Conservation (phyloP, 2,888 invertebrate species). For the Hyposoter dolosus region DNA sequence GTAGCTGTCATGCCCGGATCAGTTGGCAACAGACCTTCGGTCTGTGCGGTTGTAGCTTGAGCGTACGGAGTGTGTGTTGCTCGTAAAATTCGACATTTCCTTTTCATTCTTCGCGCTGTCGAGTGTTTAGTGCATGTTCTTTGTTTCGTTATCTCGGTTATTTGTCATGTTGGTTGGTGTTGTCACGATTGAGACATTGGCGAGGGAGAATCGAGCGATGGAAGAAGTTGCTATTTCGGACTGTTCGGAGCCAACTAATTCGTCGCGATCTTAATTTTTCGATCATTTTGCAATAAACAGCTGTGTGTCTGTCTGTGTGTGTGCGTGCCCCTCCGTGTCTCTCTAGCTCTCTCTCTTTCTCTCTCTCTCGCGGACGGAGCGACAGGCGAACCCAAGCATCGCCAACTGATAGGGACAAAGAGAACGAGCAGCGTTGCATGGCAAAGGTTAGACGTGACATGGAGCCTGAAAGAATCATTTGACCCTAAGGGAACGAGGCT, state of each 20-base stretch:
- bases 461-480: constrained; percentile 80
- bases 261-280: constrained; percentile 15
- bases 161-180: not conserved
- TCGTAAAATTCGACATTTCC: constrained; percentile 6
- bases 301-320: constrained; percentile 44
- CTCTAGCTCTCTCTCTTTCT: too few species aligned
- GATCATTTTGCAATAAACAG: constrained; percentile 48
- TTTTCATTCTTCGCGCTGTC: not conserved
- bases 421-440: constrained; percentile 37
- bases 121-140: not conserved
- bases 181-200: not conserved
- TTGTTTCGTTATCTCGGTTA: not conserved
- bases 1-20: constrained; percentile 80
- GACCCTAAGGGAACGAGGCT: constrained; percentile 80
- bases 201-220: not conserved
- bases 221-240: not conserved
- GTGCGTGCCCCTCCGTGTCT: constrained; percentile 13
- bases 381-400: not conserved
- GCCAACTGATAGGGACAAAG: constrained; percentile 32
- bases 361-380: not conserved
- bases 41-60: constrained; percentile 65
- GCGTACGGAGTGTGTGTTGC: not conserved
- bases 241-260: not conserved
- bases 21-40: constrained; percentile 84
- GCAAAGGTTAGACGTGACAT: constrained; percentile 70